Conservation (phyloP, 2,888 invertebrate genomes). For the Macrosoma leucophasiata region DNA sequence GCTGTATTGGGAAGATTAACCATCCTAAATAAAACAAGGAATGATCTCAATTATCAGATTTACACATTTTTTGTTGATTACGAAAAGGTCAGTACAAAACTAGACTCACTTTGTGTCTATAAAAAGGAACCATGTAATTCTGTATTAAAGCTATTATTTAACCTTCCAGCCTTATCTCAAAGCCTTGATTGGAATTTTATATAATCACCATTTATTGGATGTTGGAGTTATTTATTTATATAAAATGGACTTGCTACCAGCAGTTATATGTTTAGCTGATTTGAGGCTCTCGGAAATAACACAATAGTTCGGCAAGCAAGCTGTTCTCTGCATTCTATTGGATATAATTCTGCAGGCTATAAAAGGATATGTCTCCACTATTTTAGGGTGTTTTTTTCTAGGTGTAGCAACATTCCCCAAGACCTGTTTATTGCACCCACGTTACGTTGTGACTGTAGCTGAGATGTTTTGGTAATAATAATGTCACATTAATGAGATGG, state of each 20-base stretch:
- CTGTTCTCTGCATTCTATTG: conserved; percentile 37
- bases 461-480: conserved; percentile 65
- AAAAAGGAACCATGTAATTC: conserved; percentile 50
- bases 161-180: conserved; percentile 72
- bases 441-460: conserved; percentile 61
- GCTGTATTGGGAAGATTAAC: too few relatives aligned
- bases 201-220: conserved; percentile 63
- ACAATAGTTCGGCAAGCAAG: conserved; percentile 43
- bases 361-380: conserved; percentile 48
- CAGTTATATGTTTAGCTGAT: conserved; percentile 60
- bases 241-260: conserved; percentile 53
- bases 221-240: conserved; percentile 66
- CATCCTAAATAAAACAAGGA: too few relatives aligned
- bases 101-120: conserved; percentile 57
- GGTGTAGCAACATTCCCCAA: conserved; percentile 60
- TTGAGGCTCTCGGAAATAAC: conserved; percentile 46
- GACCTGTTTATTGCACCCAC: conserved; percentile 52
- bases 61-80: conserved; percentile 22
- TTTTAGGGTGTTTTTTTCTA: conserved; percentile 76
- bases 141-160: conserved; percentile 74
- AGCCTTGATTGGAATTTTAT: conserved; percentile 68
- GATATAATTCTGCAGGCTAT: conserved; percentile 33
- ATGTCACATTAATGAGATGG: conserved; percentile 66
- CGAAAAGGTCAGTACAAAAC: conserved; percentile 67
- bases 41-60: too few relatives aligned